Conservation (phyloP, 2,888 invertebrate species). For the Cerceris ruficornis region DNA sequence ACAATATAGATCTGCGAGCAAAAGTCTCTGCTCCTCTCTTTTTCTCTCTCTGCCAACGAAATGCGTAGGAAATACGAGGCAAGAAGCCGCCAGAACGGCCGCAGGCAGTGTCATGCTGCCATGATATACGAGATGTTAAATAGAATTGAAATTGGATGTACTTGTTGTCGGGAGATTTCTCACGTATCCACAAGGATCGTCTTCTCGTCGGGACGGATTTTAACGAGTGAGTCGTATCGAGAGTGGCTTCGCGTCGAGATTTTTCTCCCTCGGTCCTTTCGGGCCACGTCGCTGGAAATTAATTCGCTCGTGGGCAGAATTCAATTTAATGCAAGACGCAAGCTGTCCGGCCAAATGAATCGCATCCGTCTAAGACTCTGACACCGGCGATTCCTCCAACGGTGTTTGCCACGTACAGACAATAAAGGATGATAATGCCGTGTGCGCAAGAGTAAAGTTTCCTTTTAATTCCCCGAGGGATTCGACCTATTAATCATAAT, state of each 20-base stretch:
- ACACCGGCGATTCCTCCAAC: slow-evolving; percentile 34
- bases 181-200: slow-evolving; percentile 5
- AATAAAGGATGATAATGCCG: slow-evolving; percentile 53
- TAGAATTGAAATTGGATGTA: slow-evolving; percentile 45
- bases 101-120: slow-evolving; percentile 11
- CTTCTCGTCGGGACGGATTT: not conserved
- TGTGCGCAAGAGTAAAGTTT: slow-evolving; percentile 46
- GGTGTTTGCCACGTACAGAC: slow-evolving; percentile 14
- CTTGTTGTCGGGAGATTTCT: slow-evolving; percentile 39
- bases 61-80: slow-evolving; percentile 36
- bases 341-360: slow-evolving; percentile 46
- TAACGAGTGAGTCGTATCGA: slow-evolving; percentile 24
- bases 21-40: not conserved
- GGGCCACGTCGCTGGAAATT: slow-evolving; percentile 42
- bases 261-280: slow-evolving; percentile 9
- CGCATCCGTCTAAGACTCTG: slow-evolving; percentile 52
- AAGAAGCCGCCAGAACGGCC: slow-evolving; percentile 7
- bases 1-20: slow-evolving; percentile 4
- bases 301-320: slow-evolving; percentile 55
- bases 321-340: slow-evolving; percentile 56
- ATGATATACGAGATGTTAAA: slow-evolving; percentile 48
- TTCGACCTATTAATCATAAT: slow-evolving; percentile 64
- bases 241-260: slow-evolving; percentile 3
- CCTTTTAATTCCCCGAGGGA: slow-evolving; percentile 58
- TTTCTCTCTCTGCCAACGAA: slow-evolving; percentile 18